Percentiles rank a stretch among this genome's conserved stretches.
These are phyloP conservation scores for Gallinago media DNA, from an alignment of 2,113 vertebrate genomes.

Conservation along the genomic window DNA sequence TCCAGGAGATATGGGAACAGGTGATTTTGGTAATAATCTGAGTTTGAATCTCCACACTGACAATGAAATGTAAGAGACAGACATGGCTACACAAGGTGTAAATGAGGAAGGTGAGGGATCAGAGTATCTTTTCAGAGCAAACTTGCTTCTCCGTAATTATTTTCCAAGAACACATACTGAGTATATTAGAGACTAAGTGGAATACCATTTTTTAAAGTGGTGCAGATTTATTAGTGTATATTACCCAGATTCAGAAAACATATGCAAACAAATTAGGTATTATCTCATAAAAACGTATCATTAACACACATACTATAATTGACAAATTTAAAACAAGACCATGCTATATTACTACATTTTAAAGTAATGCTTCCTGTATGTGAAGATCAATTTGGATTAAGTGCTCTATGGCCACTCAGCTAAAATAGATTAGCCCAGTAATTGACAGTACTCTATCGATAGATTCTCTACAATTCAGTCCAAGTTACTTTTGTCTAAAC, in stretches of 20 bases:
- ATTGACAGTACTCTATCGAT: background rate
- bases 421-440: conserved; percentile 22
- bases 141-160: background rate
- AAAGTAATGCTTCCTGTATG: background rate
- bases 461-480: background rate
- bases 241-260: background rate
- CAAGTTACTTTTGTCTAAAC: background rate
- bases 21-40: background rate
- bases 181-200: background rate
- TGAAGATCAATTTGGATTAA: conserved; percentile 54
- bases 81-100: background rate
- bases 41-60: background rate
- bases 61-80: background rate
- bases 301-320: background rate
- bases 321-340: background rate
- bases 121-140: background rate
- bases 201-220: background rate
- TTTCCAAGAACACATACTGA: background rate
- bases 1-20: background rate
- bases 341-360: background rate
- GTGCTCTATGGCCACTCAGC: background rate
- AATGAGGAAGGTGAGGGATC: background rate
- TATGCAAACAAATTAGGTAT: background rate
- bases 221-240: background rate
- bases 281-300: background rate